phyloP scores from a whole-genome alignment of 1,140 invertebrate species.

The Drosophila pachea region DNA sequence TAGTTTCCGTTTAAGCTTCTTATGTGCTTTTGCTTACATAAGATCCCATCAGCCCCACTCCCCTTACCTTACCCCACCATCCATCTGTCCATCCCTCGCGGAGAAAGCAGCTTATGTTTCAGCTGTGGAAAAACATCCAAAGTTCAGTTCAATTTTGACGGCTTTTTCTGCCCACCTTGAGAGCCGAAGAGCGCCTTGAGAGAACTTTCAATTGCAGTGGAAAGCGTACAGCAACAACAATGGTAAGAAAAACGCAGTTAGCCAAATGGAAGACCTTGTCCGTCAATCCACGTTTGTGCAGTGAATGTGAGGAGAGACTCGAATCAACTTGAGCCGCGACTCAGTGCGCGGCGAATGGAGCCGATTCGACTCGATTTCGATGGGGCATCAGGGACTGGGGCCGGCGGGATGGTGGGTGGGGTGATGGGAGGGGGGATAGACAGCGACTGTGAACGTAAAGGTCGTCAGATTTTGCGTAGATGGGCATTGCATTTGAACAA shows the following conservation, averaged over 20 bases:
- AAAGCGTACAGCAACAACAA: constrained; percentile 34
- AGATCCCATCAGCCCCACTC: too few species aligned
- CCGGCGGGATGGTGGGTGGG: not conserved
- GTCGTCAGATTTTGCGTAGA: constrained; percentile 59
- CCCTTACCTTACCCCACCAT: too few species aligned
- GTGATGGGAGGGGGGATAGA: not conserved
- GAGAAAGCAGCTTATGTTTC: too few species aligned
- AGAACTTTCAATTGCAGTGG: constrained; percentile 63
- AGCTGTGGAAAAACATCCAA: too few species aligned
- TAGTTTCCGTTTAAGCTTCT: too few species aligned
- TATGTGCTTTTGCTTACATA: too few species aligned
- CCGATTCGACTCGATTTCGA: too few species aligned
- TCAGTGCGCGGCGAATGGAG: too few species aligned
- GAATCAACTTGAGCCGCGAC: not conserved
- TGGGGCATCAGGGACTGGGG: too few species aligned
- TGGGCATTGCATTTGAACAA: constrained; percentile 53
- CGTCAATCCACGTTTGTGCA: constrained; percentile 33
- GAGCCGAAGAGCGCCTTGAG: constrained; percentile 5
- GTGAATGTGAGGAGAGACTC: constrained; percentile 51
- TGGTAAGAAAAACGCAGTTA: constrained; percentile 9
- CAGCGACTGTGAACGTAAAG: constrained; percentile 1
- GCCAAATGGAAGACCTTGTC: constrained; percentile 51
- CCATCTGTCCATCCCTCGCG: too few species aligned
- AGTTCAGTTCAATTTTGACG: not conserved
- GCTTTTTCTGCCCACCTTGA: not conserved